Conservation (phyloP, 2,797 vertebrate genomes). For the Liparis tanakae region DNA sequence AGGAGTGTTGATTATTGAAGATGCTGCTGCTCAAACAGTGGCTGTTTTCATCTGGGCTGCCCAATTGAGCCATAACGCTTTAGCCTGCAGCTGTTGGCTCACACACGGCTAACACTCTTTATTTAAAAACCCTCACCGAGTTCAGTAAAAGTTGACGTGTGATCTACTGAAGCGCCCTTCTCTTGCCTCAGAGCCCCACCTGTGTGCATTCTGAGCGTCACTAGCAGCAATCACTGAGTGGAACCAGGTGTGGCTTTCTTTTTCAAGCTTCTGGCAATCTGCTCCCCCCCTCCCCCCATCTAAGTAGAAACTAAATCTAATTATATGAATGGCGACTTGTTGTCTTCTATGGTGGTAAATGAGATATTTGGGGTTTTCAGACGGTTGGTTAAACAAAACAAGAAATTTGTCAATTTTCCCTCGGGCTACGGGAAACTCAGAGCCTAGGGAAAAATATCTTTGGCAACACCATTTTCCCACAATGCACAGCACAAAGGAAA, state of each 20-base stretch:
- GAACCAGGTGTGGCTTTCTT: constrained; percentile 59
- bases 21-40: not conserved
- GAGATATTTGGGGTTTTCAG: not conserved
- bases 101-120: not conserved
- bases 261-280: not conserved
- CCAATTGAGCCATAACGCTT: constrained; percentile 37
- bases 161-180: not conserved
- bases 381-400: not conserved
- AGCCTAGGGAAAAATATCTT: too few relatives aligned
- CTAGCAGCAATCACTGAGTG: constrained; percentile 59
- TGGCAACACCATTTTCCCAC: not conserved
- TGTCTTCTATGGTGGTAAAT: not conserved
- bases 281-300: not conserved
- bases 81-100: not conserved
- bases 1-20: not conserved
- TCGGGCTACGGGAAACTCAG: not conserved
- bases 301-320: not conserved
- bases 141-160: not conserved
- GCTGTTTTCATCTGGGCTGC: constrained; percentile 9
- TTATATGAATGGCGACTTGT: not conserved
- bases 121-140: not conserved
- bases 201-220: constrained; percentile 1
- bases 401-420: not conserved
- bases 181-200: not conserved
- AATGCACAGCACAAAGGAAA: not conserved